Evolutionary conservation across 2,113 vertebrate species (phyloP).

Genomic region (Rhinolophus sinicus): DNA sequence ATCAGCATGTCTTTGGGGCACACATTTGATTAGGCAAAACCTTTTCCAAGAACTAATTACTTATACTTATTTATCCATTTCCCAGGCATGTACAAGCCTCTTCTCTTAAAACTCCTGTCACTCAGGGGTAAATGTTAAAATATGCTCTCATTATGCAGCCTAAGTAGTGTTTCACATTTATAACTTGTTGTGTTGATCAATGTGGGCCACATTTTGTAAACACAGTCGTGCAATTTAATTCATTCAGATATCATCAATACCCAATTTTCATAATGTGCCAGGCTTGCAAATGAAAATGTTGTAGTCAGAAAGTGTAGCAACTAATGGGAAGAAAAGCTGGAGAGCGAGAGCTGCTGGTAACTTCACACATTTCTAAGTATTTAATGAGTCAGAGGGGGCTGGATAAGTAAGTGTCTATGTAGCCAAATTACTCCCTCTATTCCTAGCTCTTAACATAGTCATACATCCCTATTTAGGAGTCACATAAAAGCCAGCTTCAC

Average conservation of each 20-base stretch:
- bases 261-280: constrained; percentile 46
- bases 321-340: constrained; percentile 17
- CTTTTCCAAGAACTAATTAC: constrained; percentile 20
- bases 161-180: constrained; percentile 51
- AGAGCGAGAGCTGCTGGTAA: not conserved
- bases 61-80: constrained; percentile 44
- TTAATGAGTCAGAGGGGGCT: constrained; percentile 38
- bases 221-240: constrained; percentile 58
- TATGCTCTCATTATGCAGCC: constrained; percentile 47
- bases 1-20: not conserved
- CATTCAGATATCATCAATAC: constrained; percentile 64
- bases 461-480: not conserved
- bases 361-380: constrained; percentile 29
- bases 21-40: not conserved
- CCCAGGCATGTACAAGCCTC: not conserved
- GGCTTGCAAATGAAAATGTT: constrained; percentile 55
- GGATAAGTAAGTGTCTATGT: not conserved
- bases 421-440: constrained; percentile 39
- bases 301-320: not conserved
- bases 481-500: not conserved
- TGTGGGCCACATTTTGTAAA: constrained; percentile 53
- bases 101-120: constrained; percentile 28
- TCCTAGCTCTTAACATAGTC: not conserved
- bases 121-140: constrained; percentile 53
- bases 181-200: constrained; percentile 57